These are phyloP conservation scores for Malurus cyaneus DNA, from an alignment of 2,113 vertebrate genomes.

Conservation along the genomic window DNA sequence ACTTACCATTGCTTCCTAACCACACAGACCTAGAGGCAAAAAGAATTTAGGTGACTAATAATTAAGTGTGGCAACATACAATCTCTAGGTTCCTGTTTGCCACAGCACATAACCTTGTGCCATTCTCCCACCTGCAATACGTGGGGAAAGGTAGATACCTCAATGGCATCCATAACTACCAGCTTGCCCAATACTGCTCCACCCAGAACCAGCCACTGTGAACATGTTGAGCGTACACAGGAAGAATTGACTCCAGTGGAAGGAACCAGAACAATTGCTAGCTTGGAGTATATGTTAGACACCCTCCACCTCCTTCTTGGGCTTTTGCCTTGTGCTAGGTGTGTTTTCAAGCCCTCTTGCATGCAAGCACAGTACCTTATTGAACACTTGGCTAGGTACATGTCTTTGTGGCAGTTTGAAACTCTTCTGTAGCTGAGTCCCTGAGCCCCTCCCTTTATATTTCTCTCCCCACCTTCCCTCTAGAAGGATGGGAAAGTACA, in stretches of 20 bases:
- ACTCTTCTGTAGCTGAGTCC: background rate
- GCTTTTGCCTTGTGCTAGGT: background rate
- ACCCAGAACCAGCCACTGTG: conserved; percentile 14
- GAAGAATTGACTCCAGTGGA: background rate
- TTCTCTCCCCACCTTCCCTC: background rate
- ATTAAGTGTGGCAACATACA: conserved; percentile 25
- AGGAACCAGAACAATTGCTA: background rate
- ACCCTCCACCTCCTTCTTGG: background rate
- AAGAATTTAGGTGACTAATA: conserved; percentile 30
- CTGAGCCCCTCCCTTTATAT: background rate
- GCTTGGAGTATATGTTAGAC: background rate
- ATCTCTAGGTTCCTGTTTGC: conserved; percentile 60
- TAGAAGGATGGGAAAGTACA: background rate
- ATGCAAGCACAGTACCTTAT: background rate
- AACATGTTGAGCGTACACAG: background rate
- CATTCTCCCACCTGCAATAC: conserved; percentile 10
- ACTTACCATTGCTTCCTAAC: conserved; percentile 2
- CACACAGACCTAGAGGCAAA: background rate
- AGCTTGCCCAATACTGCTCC: background rate
- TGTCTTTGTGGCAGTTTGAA: background rate
- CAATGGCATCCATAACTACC: conserved; percentile 30
- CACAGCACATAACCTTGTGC: conserved; percentile 4
- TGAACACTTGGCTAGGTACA: background rate
- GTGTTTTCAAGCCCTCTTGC: background rate
- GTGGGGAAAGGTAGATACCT: conserved; percentile 27